phyloP scores from a whole-genome alignment of 2,888 invertebrate species.

The Ophonus ardosiacus region DNA sequence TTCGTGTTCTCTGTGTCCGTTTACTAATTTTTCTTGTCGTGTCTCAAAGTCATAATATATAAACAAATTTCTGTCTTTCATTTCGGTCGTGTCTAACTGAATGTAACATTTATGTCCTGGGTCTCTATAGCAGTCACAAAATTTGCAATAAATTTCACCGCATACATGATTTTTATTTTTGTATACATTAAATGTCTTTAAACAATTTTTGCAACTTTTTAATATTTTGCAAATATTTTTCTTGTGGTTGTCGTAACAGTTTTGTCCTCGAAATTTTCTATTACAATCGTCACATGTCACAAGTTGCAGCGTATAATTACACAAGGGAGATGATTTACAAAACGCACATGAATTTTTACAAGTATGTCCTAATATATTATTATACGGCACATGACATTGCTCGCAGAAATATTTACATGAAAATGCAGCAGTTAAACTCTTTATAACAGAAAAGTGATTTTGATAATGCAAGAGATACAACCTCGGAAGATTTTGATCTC shows the following conservation, averaged over 20 bases:
- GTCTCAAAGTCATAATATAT: too few species aligned
- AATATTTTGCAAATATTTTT: not conserved
- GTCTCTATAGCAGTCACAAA: not conserved
- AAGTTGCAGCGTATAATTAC: not conserved
- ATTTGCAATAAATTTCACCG: conserved; percentile 1
- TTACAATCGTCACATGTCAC: not conserved
- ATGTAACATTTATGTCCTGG: too few species aligned
- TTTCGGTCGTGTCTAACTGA: not conserved
- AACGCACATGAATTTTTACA: conserved; percentile 51
- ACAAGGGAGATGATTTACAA: conserved; percentile 60
- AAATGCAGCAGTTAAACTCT: conserved; percentile 67
- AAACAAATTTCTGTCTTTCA: not conserved
- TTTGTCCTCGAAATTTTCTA: conserved; percentile 22
- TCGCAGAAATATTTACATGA: conserved; percentile 67
- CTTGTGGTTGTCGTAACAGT: conserved; percentile 15
- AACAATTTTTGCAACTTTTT: not conserved
- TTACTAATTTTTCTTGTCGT: not conserved
- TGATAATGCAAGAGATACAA: not conserved
- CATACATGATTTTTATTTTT: not conserved
- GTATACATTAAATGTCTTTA: not conserved
- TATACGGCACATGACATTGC: conserved; percentile 66
- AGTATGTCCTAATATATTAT: conserved; percentile 62
- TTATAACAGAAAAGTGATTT: not conserved
- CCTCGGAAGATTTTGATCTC: not conserved
- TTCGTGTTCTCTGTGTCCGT: too few species aligned